These are phyloP conservation scores for Plutella xylostella DNA, from an alignment of 2,888 invertebrate genomes.

Conservation along the genomic window DNA sequence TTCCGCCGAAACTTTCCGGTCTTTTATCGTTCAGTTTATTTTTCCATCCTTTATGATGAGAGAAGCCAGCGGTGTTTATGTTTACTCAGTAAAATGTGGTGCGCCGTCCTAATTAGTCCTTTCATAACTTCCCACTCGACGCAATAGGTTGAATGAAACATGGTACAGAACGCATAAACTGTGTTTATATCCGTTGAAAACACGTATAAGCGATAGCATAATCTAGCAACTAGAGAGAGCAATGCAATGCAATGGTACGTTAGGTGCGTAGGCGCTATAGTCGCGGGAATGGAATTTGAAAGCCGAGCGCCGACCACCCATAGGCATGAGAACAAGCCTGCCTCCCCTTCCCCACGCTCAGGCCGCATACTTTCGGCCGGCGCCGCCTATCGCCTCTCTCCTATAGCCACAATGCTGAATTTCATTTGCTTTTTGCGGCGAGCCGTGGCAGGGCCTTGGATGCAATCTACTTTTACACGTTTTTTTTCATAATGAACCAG, in stretches of 20 bases:
- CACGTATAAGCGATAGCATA: too few species aligned
- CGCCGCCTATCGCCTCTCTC: slow-evolving; percentile 62
- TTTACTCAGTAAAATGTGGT: slow-evolving; percentile 26
- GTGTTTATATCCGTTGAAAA: too few species aligned
- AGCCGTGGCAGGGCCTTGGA: slow-evolving; percentile 31
- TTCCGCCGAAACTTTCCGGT: slow-evolving; percentile 63
- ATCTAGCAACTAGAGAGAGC: neutral
- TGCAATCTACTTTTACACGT: slow-evolving; percentile 23
- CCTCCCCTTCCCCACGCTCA: slow-evolving; percentile 61
- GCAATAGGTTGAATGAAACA: too few species aligned
- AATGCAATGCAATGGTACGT: slow-evolving; percentile 1
- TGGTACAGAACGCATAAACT: too few species aligned
- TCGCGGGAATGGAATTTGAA: slow-evolving; percentile 67
- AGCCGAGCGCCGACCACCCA: slow-evolving; percentile 68
- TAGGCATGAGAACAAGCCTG: slow-evolving; percentile 64
- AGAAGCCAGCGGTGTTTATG: slow-evolving; percentile 35
- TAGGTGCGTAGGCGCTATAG: slow-evolving; percentile 56
- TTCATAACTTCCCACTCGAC: too few species aligned
- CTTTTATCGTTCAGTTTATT: slow-evolving; percentile 49
- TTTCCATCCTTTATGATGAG: slow-evolving; percentile 48
- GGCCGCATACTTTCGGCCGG: slow-evolving; percentile 28
- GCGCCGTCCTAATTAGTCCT: neutral
- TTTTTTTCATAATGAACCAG: slow-evolving; percentile 5
- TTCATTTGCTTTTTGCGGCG: slow-evolving; percentile 56
- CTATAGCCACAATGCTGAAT: slow-evolving; percentile 56